phyloP scores from a whole-genome alignment of 2,888 invertebrate species.

The Himalopsyche japonica region DNA sequence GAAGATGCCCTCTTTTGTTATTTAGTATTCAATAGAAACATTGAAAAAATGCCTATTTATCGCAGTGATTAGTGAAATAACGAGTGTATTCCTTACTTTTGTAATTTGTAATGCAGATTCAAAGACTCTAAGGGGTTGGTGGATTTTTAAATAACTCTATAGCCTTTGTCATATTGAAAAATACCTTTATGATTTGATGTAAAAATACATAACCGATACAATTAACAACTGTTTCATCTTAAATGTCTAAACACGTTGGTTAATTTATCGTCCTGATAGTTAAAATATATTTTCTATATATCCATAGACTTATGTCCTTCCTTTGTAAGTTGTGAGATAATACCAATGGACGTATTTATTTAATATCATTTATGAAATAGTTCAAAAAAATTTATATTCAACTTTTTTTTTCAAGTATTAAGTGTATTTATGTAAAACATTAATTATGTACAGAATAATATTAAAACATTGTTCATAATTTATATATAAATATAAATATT shows the following conservation, averaged over 20 bases:
- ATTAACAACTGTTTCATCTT: neutral
- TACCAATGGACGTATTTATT: neutral
- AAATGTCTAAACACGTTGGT: too few species aligned
- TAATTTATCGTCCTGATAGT: too few species aligned
- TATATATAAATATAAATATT: constrained; percentile 19
- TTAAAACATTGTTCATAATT: constrained; percentile 20
- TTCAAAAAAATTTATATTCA: constrained; percentile 40
- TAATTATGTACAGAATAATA: constrained; percentile 4
- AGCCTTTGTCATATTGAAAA: neutral
- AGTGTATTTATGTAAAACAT: constrained; percentile 36
- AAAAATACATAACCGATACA: neutral
- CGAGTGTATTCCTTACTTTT: too few species aligned
- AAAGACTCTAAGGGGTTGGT: too few species aligned
- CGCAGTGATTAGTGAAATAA: too few species aligned
- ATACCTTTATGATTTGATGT: neutral
- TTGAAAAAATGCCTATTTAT: too few species aligned
- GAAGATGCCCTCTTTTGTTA: too few species aligned
- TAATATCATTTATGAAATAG: neutral
- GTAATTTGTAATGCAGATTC: too few species aligned
- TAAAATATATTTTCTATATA: neutral
- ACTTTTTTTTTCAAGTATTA: constrained; percentile 42
- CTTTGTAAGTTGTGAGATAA: too few species aligned
- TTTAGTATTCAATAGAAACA: too few species aligned
- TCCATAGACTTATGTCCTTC: neutral
- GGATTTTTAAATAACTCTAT: neutral